Conservation (phyloP, 2,888 invertebrate genomes). For the Pocota personata region DNA sequence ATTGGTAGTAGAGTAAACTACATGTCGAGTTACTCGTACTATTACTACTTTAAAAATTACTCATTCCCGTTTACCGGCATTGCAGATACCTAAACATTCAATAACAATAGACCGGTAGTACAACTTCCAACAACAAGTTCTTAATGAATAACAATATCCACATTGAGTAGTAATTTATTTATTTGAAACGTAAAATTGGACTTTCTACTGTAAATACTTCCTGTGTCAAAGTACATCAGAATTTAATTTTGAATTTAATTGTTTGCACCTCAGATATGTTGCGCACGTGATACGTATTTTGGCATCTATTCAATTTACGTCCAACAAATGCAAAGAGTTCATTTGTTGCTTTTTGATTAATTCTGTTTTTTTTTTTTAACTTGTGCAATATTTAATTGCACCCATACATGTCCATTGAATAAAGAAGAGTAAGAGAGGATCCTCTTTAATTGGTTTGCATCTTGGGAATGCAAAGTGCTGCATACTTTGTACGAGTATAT, state of each 20-base stretch:
- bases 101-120: background rate
- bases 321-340: constrained; percentile 31
- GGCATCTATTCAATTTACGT: constrained; percentile 58
- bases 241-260: constrained; percentile 27
- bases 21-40: background rate
- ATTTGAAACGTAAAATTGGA: background rate
- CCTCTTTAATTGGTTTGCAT: constrained; percentile 65
- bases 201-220: constrained; percentile 4
- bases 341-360: constrained; percentile 35
- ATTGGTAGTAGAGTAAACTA: too few relatives aligned
- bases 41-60: background rate
- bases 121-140: background rate
- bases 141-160: background rate
- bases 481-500: background rate
- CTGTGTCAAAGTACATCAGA: constrained; percentile 34
- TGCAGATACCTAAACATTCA: background rate
- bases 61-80: too few relatives aligned
- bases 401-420: background rate
- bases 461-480: constrained; percentile 40
- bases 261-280: constrained; percentile 32
- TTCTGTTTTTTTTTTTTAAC: background rate
- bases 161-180: background rate
- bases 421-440: constrained; percentile 12
- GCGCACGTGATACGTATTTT: constrained; percentile 58
- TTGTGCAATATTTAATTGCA: constrained; percentile 13